These are phyloP conservation scores for Glaucidium brasilianum DNA, from an alignment of 2,113 vertebrate species.

Conservation along the genomic window DNA sequence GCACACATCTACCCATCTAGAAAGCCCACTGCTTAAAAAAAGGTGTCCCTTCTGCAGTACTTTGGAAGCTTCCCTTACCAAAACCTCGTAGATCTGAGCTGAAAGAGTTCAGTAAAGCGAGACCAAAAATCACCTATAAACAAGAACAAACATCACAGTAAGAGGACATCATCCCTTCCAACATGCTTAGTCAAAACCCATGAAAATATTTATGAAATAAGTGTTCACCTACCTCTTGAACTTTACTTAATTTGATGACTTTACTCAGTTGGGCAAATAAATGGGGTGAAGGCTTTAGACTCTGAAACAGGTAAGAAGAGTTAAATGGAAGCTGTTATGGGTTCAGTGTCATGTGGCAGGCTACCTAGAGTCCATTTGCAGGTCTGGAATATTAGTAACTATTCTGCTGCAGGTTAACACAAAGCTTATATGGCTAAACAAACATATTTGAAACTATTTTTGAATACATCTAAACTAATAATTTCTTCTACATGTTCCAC, in stretches of 20 bases:
- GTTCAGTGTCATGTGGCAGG: neutral
- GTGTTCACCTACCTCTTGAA: slow-evolving; percentile 92
- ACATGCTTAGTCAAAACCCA: neutral
- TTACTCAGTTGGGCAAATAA: slow-evolving; percentile 98
- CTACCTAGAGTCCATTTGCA: neutral
- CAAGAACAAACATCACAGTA: neutral
- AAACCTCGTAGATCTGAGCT: slow-evolving; percentile 94
- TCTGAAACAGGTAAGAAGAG: slow-evolving; percentile 80
- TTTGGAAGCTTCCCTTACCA: slow-evolving; percentile 78
- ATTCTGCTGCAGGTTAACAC: neutral
- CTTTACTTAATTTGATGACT: slow-evolving; percentile 99
- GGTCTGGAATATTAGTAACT: neutral
- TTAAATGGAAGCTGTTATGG: neutral
- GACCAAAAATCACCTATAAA: slow-evolving; percentile 95
- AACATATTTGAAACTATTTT: neutral
- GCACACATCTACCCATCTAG: neutral
- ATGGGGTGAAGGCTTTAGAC: slow-evolving; percentile 97
- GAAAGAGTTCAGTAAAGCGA: slow-evolving; percentile 94
- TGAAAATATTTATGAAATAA: neutral
- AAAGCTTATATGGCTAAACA: neutral
- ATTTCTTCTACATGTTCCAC: neutral
- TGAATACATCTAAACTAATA: neutral
- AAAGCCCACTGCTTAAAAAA: neutral
- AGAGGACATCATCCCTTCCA: neutral
- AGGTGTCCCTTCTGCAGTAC: neutral